Evolutionary conservation across 2,888 invertebrate genomes (phyloP), one percentile per base, ranked within the genome.

Genomic region (Trichogramma evanescens): DNA sequence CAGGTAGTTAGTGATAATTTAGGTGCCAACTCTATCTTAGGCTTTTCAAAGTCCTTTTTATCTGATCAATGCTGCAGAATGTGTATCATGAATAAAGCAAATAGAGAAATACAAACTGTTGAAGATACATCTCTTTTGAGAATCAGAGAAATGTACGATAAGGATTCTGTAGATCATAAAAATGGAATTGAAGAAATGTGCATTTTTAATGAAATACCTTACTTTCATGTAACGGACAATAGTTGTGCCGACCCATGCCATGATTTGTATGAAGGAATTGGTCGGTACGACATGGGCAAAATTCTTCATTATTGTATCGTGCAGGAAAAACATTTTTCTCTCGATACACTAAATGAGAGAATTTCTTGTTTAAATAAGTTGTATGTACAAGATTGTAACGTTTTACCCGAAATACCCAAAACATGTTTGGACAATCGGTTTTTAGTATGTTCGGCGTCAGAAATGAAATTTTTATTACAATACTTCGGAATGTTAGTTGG

Each of bases 251-350:
- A 68, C 48, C 43, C 50, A 3, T 64, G 60, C 44, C 68, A 68
- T 41, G 66, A 67, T 59, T 40, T 68, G 13, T 49, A 60, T 38
- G 64, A 66, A 62, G 66, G 65, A 1, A 43, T 68, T 6, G 63
- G 63, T 43, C 63, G 64, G 1, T 61, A 61, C 41, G 64, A 63
- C n/a, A 45, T 62, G 13, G 26, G 52, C 5, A 56, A 65, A 60
- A 63, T 67, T 58, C 56, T 65, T 43, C 46, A 64, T 53, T 10
- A 38, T 42, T 52, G 65, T 50, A 64, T 65, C 44, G 46, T 55
- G 26, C 13, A 46, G 1, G 52, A 64, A 8, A 45, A 62, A 13
- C 40, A 56, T 42, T 62, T 65, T 9, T 52, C 67, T 39, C 54
- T 67, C 26, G 57, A 61, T 13, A 49, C 58, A 45, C 44, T 68